Conservation (phyloP, 2,797 vertebrate species). For the Notolabrus celidotus region DNA sequence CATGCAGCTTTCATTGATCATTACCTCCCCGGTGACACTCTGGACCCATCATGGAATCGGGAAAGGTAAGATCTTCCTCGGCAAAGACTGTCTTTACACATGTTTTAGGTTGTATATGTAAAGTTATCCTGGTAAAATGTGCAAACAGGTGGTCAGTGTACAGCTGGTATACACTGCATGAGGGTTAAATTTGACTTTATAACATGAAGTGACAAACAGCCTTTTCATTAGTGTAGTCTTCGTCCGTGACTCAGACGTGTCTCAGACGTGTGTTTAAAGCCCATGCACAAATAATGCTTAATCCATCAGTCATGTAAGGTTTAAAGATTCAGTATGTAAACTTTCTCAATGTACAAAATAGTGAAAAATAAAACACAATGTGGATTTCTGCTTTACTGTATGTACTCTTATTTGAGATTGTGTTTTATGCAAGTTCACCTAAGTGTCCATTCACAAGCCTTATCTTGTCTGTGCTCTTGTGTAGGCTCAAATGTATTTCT, state of each 20-base stretch:
- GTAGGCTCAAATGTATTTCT: no score
- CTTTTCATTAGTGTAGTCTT: not conserved
- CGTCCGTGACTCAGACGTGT: not conserved
- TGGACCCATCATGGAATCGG: constrained; percentile 70
- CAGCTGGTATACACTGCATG: not conserved
- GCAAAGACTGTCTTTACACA: not conserved
- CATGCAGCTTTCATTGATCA: constrained; percentile 67
- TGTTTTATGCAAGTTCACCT: not conserved
- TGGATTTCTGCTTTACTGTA: not conserved
- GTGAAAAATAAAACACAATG: not conserved
- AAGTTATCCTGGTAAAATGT: not conserved
- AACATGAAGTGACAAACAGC: not conserved
- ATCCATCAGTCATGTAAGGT: not conserved
- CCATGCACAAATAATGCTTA: no score
- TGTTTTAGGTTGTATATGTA: not conserved
- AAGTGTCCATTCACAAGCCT: not conserved
- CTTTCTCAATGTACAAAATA: no score
- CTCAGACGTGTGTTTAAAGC: not conserved
- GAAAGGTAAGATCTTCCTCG: constrained; percentile 61
- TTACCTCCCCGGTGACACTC: constrained; percentile 64
- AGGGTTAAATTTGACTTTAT: not conserved
- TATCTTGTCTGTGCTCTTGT: constrained; percentile 3
- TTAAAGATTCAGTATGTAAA: no score
- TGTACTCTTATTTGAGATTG: not conserved
- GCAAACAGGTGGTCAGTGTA: not conserved